A percentile compares a stretch with the other conserved stretches of the same genome.
Evolutionary conservation across 1,140 invertebrate genomes (phyloP).

Genomic region (Scaptodrosophila lebanonensis): DNA sequence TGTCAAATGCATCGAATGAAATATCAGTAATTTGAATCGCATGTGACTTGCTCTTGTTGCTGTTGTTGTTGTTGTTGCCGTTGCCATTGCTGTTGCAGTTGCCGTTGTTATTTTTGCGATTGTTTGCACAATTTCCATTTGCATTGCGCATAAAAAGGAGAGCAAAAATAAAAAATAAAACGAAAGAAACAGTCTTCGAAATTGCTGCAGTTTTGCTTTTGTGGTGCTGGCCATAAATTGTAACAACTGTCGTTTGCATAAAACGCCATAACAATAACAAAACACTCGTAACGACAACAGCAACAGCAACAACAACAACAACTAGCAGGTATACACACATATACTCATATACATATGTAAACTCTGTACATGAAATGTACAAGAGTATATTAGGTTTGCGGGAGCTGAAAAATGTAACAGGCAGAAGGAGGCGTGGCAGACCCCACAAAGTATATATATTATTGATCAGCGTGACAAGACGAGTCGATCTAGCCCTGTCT

Average conservation of each 20-base stretch:
- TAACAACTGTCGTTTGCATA: constrained; percentile 71
- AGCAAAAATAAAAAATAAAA: constrained; percentile 37
- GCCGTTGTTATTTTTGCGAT: constrained; percentile 1
- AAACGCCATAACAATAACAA: constrained; percentile 30
- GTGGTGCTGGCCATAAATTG: constrained; percentile 65
- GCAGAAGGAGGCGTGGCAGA: no score
- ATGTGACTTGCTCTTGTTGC: no score
- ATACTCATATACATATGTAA: background rate
- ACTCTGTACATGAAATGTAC: no score
- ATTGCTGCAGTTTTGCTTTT: constrained; percentile 42
- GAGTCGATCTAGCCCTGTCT: no score
- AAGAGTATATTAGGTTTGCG: no score
- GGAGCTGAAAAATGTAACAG: no score
- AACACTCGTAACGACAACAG: background rate
- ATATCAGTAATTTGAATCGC: constrained; percentile 62
- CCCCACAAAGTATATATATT: no score
- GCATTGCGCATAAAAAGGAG: constrained; percentile 57
- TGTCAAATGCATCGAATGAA: constrained; percentile 65
- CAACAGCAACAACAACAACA: constrained; percentile 8
- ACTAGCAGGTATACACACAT: constrained; percentile 8
- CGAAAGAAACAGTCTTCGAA: no score
- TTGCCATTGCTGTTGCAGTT: no score
- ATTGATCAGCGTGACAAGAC: no score
- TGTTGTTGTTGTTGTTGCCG: no score
- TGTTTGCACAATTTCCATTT: constrained; percentile 63